These are phyloP conservation scores for Xylota sylvarum DNA, from an alignment of 2,888 invertebrate genomes.

Conservation along the genomic window DNA sequence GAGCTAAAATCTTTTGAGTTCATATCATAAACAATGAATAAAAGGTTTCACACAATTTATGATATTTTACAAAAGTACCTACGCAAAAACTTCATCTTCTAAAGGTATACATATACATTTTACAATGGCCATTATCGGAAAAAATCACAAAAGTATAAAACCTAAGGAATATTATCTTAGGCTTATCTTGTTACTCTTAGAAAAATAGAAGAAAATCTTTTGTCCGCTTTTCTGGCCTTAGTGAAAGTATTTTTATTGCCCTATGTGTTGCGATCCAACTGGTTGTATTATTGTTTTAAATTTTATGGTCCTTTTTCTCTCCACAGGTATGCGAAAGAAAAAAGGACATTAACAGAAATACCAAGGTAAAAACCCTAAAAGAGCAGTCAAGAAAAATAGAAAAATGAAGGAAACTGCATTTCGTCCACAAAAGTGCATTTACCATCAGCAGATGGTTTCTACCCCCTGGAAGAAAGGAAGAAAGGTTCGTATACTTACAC, in stretches of 20 bases:
- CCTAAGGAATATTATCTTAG: conserved; percentile 3
- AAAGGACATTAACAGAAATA: conserved; percentile 8
- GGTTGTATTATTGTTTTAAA: conserved; percentile 25
- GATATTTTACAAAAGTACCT: not conserved
- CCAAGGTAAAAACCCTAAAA: conserved; percentile 9
- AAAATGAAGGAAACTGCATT: conserved; percentile 35
- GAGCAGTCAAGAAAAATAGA: conserved; percentile 6
- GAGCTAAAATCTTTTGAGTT: not conserved
- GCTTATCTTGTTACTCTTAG: not conserved
- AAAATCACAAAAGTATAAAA: not conserved
- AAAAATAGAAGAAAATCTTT: not conserved
- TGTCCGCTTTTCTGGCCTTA: conserved; percentile 19
- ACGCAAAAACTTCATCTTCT: not conserved
- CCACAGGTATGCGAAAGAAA: conserved; percentile 26
- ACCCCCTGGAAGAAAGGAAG: not conserved
- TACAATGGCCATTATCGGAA: not conserved
- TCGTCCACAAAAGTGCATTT: conserved; percentile 59
- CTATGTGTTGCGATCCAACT: conserved; percentile 4
- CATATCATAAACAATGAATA: not conserved
- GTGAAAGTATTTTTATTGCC: conserved; percentile 25
- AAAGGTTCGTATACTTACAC: not conserved
- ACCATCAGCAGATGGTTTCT: conserved; percentile 45
- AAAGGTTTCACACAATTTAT: not conserved
- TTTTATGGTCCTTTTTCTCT: conserved; percentile 5
- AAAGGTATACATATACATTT: not conserved